Conservation (phyloP, 2,113 vertebrate species). For the Hymenochirus boettgeri region DNA sequence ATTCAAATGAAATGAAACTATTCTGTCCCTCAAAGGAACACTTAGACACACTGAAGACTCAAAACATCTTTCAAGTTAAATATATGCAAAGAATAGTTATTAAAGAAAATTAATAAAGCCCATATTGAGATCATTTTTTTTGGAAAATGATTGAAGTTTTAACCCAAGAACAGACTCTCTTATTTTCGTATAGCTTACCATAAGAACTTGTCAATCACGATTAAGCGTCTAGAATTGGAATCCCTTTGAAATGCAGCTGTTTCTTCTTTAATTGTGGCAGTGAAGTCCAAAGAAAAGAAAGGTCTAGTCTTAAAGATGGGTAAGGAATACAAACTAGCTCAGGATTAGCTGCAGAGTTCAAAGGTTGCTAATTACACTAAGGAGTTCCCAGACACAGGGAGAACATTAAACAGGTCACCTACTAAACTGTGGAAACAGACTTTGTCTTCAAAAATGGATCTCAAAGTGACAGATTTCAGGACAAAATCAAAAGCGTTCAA, state of each 20-base stretch:
- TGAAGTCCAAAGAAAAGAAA: constrained; percentile 75
- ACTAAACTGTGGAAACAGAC: constrained; percentile 73
- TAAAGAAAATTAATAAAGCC: constrained; percentile 83
- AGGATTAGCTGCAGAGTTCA: constrained; percentile 77
- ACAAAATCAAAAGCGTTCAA: constrained; percentile 63
- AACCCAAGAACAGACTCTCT: constrained; percentile 81
- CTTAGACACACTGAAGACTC: constrained; percentile 59
- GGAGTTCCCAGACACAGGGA: constrained; percentile 81
- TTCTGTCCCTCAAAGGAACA: constrained; percentile 55
- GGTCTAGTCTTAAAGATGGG: constrained; percentile 81
- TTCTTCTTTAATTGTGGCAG: constrained; percentile 82
- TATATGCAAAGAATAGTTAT: constrained; percentile 70
- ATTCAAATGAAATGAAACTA: constrained; percentile 44
- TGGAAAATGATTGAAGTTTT: constrained; percentile 86
- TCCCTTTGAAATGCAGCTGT: constrained; percentile 87
- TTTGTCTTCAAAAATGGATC: constrained; percentile 69
- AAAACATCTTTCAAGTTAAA: constrained; percentile 69
- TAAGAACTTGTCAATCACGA: constrained; percentile 82
- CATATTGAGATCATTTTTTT: constrained; percentile 85
- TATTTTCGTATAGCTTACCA: constrained; percentile 81
- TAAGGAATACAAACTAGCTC: constrained; percentile 81
- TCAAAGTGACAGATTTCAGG: constrained; percentile 66
- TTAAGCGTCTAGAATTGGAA: constrained; percentile 81
- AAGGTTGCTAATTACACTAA: constrained; percentile 82
- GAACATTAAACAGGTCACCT: constrained; percentile 84